phyloP scores from a whole-genome alignment of 2,888 invertebrate genomes.

The Autographa gamma region DNA sequence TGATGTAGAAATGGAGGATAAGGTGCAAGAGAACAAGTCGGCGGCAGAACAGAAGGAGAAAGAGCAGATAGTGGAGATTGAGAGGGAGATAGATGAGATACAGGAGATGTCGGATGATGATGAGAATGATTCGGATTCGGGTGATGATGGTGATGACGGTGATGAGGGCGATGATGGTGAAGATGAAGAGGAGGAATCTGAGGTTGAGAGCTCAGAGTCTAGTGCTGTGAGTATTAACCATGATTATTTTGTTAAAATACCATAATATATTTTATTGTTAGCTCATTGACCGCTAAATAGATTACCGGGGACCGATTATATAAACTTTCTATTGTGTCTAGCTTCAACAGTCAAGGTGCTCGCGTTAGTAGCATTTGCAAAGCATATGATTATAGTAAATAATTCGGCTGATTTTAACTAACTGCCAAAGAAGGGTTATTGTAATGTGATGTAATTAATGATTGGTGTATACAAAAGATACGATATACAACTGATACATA shows the following conservation, averaged over 20 bases:
- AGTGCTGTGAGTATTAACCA: constrained; percentile 49
- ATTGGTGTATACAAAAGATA: too few relatives aligned
- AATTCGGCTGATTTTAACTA: not conserved
- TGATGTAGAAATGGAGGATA: constrained; percentile 74
- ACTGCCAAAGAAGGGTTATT: too few relatives aligned
- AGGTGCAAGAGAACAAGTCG: constrained; percentile 54
- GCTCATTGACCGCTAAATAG: too few relatives aligned
- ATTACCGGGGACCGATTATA: too few relatives aligned
- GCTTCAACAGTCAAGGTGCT: not conserved
- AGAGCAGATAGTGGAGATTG: constrained; percentile 81
- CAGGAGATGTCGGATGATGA: constrained; percentile 77
- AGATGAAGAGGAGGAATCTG: constrained; percentile 23
- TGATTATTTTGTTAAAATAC: too few relatives aligned
- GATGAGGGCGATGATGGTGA: constrained; percentile 17
- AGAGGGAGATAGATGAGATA: constrained; percentile 83
- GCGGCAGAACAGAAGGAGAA: constrained; percentile 79
- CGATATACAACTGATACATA: too few relatives aligned
- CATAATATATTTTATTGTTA: not conserved
- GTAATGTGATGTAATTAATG: too few relatives aligned
- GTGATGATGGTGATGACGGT: constrained; percentile 31
- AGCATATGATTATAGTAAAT: too few relatives aligned
- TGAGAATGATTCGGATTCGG: constrained; percentile 47
- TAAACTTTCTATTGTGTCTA: not conserved
- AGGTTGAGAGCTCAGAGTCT: constrained; percentile 27
- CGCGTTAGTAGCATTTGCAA: not conserved